Base-by-base conservation (phyloP, 2,797 vertebrate genomes). In the Anableps anableps region DNA sequence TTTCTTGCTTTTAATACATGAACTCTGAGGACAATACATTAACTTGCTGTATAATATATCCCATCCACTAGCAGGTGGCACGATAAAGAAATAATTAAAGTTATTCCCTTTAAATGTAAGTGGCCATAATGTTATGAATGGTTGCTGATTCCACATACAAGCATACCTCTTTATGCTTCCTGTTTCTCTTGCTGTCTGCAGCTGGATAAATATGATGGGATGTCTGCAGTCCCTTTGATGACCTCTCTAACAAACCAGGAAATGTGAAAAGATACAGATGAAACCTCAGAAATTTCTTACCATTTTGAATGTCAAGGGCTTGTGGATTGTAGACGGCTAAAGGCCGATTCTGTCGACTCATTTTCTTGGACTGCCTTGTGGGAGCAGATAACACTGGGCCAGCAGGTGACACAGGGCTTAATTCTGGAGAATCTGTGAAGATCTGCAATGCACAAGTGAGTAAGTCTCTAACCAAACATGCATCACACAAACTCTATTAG, bases 311-410 rank as follows among this genome's bases (percentile, higher is more conserved):
- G 92, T 99, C 97, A 79, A 98, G 93, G 86, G 93, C 91, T 86
- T 95, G 93, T 23, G 95, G 96, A 92, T 99, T 99, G 95, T 99
- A 99, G 82, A 99, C 98, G 78, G 98, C 98, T 90, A 99, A 89
- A 0, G 98, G 98, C 80, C 98, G 96, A 93, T 92, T 98, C 83
- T 95, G 97, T 84, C 97, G 96, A 85, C 29, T 92, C 87, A 88
- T 60, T 93, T 97, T 97, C 96, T 97, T 98, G 62, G 98, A 97
- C 86, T 97, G 97, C 88, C 98, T 96, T 76, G 97, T 97, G 80
- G 97, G 97, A 79, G 97, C 97, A 58, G 96, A 96, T 85, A 97
- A 95, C 85, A 94, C 83, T 78, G 95, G 92, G 80, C 90, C 90
- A 80, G 95, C 90, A 88, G 97, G 82, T 85, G 92, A 96, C 77